Percentiles rank a stretch among this genome's conserved stretches.
Evolutionary conservation across 1,140 invertebrate species (phyloP).

Genomic region (Sarcophaga bullata): DNA sequence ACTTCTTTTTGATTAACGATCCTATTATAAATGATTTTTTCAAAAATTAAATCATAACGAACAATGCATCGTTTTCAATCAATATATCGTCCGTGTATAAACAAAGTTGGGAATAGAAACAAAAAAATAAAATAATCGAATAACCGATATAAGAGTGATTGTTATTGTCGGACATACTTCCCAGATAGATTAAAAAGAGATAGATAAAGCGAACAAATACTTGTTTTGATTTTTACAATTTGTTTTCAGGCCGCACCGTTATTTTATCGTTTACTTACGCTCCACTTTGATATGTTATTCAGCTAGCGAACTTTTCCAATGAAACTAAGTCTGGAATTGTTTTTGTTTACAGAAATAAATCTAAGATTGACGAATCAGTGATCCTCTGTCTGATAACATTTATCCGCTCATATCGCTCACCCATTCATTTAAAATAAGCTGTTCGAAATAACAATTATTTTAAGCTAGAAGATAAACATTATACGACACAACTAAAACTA

Average conservation of each 20-base stretch:
- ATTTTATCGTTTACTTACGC: neutral
- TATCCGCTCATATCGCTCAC: slow-evolving; percentile 32
- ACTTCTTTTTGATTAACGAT: no score
- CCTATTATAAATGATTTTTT: no score
- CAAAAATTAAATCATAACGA: no score
- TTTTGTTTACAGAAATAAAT: no score
- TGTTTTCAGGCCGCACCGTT: neutral
- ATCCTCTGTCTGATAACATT: slow-evolving; percentile 6
- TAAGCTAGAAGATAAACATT: neutral
- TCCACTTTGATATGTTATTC: neutral
- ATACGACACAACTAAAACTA: neutral
- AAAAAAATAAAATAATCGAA: no score
- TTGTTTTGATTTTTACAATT: slow-evolving; percentile 8
- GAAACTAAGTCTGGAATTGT: neutral
- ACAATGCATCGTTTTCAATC: no score
- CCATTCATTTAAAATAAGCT: slow-evolving; percentile 21
- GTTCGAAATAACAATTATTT: no score
- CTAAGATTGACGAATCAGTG: neutral
- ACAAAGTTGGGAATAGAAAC: no score
- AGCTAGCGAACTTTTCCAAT: neutral
- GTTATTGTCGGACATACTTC: neutral
- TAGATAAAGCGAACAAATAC: no score
- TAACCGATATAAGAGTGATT: no score
- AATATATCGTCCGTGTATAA: no score
- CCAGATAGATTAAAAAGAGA: neutral